These are phyloP conservation scores for Oxyura jamaicensis DNA, from an alignment of 2,113 vertebrate species.

Conservation along the genomic window DNA sequence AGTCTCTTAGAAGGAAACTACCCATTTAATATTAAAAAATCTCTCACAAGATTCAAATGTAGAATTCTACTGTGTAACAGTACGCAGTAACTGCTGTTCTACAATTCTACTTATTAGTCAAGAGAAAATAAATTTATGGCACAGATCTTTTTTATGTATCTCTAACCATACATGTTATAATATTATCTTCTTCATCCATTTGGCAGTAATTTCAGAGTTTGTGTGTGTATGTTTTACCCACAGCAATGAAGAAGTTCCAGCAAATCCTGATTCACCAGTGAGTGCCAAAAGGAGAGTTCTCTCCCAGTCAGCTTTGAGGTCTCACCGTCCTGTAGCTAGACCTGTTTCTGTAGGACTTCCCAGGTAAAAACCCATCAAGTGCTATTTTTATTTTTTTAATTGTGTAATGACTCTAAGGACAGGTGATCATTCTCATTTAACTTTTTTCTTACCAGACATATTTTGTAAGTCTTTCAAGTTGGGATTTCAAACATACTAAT, in stretches of 20 bases:
- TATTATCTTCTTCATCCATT: background rate
- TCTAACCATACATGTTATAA: rapidly evolving
- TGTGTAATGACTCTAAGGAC: background rate
- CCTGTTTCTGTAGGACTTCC: constrained; percentile 85
- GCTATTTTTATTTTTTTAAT: background rate
- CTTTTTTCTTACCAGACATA: background rate
- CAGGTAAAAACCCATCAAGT: constrained; percentile 75
- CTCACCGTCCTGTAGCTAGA: constrained; percentile 93
- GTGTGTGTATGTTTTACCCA: background rate
- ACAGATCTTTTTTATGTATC: background rate
- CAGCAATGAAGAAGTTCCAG: constrained; percentile 75
- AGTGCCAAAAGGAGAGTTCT: constrained; percentile 88
- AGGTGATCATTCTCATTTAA: background rate
- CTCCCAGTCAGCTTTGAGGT: constrained; percentile 91
- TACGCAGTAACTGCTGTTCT: background rate
- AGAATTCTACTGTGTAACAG: too few species aligned
- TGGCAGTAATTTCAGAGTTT: background rate
- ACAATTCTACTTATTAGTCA: background rate
- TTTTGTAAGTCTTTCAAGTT: background rate
- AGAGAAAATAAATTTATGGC: background rate
- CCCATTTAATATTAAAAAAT: background rate
- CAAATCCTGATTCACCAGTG: constrained; percentile 77
- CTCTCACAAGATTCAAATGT: too few species aligned
- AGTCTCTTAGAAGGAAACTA: background rate
- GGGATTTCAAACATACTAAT: background rate